A percentile compares a stretch with the other conserved stretches of the same genome.
Evolutionary conservation across 2,797 vertebrate genomes (phyloP).

Genomic region (Diplodus puntazzo): DNA sequence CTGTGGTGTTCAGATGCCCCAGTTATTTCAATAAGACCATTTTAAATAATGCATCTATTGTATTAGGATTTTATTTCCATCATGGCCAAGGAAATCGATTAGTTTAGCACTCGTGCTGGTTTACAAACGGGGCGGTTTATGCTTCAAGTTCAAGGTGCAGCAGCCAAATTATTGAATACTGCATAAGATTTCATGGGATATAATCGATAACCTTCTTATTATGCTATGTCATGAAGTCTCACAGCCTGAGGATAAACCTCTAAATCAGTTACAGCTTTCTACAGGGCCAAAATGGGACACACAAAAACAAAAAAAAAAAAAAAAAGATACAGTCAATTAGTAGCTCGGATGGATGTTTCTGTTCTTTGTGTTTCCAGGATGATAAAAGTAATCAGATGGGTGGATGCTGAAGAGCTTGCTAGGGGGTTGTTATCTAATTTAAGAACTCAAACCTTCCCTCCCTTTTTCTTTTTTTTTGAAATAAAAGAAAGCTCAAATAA

Average conservation of each 20-base stretch:
- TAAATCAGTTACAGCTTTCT: slow-evolving; percentile 18
- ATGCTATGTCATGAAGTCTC: slow-evolving; percentile 45
- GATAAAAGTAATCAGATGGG: slow-evolving; percentile 5
- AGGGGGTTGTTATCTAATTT: neutral
- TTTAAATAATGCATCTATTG: slow-evolving; percentile 21
- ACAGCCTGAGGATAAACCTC: slow-evolving; percentile 33
- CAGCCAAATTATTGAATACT: slow-evolving; percentile 57
- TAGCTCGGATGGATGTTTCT: slow-evolving; percentile 10
- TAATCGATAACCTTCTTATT: slow-evolving; percentile 65
- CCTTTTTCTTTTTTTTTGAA: neutral
- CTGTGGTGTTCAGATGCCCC: neutral
- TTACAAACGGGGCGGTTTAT: slow-evolving; percentile 43
- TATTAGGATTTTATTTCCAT: slow-evolving; percentile 21
- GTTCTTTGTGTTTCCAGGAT: slow-evolving; percentile 4
- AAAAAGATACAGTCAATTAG: slow-evolving; percentile 2
- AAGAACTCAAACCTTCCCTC: neutral
- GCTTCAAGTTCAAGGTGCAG: slow-evolving; percentile 44
- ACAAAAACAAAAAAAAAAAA: neutral
- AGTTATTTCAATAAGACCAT: slow-evolving; percentile 10
- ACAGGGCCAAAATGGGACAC: slow-evolving; percentile 1
- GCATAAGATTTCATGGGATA: slow-evolving; percentile 47
- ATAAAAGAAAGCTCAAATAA: neutral
- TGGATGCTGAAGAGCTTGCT: neutral
- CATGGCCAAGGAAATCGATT: slow-evolving; percentile 27
- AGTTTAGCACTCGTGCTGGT: slow-evolving; percentile 17